Evolutionary conservation across 1,140 invertebrate species (phyloP), one percentile per base, ranked within the genome.

Genomic region (Dryas iulia): DNA sequence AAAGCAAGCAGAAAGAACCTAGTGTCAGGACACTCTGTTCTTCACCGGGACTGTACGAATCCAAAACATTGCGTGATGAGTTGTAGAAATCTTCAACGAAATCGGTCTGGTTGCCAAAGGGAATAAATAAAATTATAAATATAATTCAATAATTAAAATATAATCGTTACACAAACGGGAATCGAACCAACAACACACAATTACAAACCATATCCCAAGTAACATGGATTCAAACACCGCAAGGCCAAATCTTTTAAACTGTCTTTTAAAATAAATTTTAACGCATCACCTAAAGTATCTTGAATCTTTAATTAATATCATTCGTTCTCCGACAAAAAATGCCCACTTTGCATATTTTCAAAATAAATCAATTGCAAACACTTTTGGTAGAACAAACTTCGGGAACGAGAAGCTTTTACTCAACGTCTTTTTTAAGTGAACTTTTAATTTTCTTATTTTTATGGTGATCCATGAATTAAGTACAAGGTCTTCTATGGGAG

Each of bases 341-440:
- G 3, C 10, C 23, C 8, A n/a, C 23, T 54, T 54, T 54, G 53
- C 53, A 54, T 54, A 54, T 54, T 54, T 54, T 54, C 3, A 25
- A 54, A 54, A 54, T 54, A 54, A 54, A 54, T 54, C 53, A 54
- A 54, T 54, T 25, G 53, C 53, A 54, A 54, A 24, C 53, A 54
- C 53, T 54, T 54, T 54, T 25, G 21, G 53, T 54, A 54, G 24
- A 54, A 25, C 23, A 54, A 54, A 54, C 53, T 54, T 54, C 23
- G 21, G 53, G 23, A 3, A 39, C 24, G 53, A 24, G 10, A 21
- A 54, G 53, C 53, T 54, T 54, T 54, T 54, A n/a, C 53, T 54
- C 21, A 25, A 25, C 21, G 21, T 24, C 53, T n/a, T 54, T 54
- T 54, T 54, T 24, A 54, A 54, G 23, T n/a, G 1, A 54, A 47